Base-by-base conservation (phyloP, 2,888 invertebrate species). In the Fabriciana adippe region DNA sequence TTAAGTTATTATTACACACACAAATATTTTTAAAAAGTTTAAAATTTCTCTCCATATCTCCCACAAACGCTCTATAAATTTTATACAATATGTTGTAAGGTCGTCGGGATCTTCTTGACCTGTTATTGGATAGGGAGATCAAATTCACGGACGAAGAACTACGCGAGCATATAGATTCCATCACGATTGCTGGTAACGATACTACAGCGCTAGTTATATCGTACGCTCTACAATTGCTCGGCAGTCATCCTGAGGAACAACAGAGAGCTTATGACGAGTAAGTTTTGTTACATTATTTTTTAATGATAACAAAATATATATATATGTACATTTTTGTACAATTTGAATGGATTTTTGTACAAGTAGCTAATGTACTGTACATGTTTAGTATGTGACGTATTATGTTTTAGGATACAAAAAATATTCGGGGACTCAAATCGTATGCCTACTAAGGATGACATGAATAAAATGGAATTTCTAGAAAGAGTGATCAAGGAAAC, bases 401-500 rank as follows among this genome's bases (percentile, higher is more conserved):
- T 55, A 5, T 55, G 11, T 71, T 87, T 78, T 74, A 93, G 94
- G 80, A 78, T 93, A 51, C 78, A 84, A 61, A 79, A 79, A 18
- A 90, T 94, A 54, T 89, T 93, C 57, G 92, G 92, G 1, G 84
- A 85, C 55, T 89, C 90, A 0, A 79, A 81, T 18, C 81, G 91
- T 65, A 69, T 75, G 8, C 84, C 93, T 1, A 90, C 81, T n/a
- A 88, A 88, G 71, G 88, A 90, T 47, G 94, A 94, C 76, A 75
- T 94, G 55, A 79, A 84, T 61, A 89, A 92, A 72, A 90, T 94
- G 90, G 90, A 93, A 53, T 93, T 93, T 74, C 76, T 93, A 67
- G 94, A 94, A 74, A 82, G 93, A 73, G 93, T 94, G 0, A 89
- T 94, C 18, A 94, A 94, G 75, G 94, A 94, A 79, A 90, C 93